These are phyloP conservation scores for Euplagia quadripunctaria DNA, from an alignment of 2,888 invertebrate genomes.

Conservation along the genomic window DNA sequence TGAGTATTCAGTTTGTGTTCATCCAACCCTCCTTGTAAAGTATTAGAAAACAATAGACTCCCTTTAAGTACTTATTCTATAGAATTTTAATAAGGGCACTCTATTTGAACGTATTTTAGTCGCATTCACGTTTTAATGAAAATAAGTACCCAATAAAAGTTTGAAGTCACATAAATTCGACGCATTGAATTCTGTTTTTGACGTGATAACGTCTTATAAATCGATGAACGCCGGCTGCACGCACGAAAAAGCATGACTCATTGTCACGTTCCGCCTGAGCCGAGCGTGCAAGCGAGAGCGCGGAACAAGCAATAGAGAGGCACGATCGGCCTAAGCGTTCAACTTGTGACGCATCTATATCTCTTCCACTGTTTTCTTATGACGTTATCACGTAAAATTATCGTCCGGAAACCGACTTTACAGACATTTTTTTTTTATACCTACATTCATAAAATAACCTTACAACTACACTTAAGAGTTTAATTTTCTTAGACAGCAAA, in stretches of 20 bases:
- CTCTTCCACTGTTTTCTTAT: too few relatives aligned
- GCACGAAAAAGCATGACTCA: too few relatives aligned
- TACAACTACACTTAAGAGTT: slow-evolving; percentile 14
- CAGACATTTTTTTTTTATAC: too few relatives aligned
- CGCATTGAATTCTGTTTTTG: neutral
- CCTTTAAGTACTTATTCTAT: slow-evolving; percentile 4
- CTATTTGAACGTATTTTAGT: neutral
- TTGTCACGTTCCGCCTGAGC: too few relatives aligned
- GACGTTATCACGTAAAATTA: too few relatives aligned
- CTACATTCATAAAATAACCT: neutral
- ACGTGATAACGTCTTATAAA: too few relatives aligned
- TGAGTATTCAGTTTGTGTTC: slow-evolving; percentile 17
- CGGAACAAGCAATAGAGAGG: too few relatives aligned
- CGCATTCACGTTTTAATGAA: neutral
- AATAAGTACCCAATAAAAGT: neutral
- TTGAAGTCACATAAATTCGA: neutral
- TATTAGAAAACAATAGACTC: slow-evolving; percentile 22
- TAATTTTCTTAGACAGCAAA: slow-evolving; percentile 19
- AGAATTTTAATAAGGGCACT: neutral
- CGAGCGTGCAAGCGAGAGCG: too few relatives aligned
- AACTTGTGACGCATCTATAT: too few relatives aligned
- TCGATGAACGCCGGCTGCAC: too few relatives aligned
- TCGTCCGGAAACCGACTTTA: too few relatives aligned
- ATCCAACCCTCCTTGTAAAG: slow-evolving; percentile 9
- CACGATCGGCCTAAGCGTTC: too few relatives aligned